A percentile compares a stretch with the other conserved stretches of the same genome.
Evolutionary conservation across 2,113 vertebrate species (phyloP).

Genomic region (Euleptes europaea): DNA sequence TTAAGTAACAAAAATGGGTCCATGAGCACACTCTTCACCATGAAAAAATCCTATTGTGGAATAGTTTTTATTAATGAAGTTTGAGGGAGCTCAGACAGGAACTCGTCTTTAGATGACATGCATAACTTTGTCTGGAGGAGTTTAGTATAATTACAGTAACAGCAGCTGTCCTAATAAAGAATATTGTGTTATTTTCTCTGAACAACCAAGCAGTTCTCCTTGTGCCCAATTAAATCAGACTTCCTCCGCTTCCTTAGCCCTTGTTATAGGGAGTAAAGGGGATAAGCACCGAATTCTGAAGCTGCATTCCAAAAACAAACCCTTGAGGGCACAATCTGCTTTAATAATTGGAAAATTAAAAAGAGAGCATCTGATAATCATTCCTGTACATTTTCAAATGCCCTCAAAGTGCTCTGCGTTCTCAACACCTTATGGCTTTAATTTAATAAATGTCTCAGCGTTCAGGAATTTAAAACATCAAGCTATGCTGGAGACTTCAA

Average conservation of each 20-base stretch:
- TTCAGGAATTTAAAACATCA: conserved; percentile 8
- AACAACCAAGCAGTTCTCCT: neutral
- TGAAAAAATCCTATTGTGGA: neutral
- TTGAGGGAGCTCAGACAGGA: neutral
- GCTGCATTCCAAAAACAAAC: neutral
- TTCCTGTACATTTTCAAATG: neutral
- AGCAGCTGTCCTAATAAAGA: neutral
- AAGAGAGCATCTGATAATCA: neutral
- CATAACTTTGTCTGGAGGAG: neutral
- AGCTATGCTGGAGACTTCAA: conserved; percentile 18
- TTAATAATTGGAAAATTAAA: neutral
- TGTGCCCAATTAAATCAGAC: neutral
- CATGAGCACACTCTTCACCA: neutral
- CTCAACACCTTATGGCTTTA: neutral
- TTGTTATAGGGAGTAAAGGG: neutral
- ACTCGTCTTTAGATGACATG: neutral
- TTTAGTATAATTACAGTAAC: neutral
- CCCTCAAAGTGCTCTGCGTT: neutral
- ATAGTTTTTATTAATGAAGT: neutral
- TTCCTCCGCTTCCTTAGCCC: neutral
- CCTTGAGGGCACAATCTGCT: neutral
- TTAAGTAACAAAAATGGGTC: neutral
- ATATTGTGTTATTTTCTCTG: neutral
- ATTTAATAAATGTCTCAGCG: conserved; percentile 1
- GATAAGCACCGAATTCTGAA: neutral